Base-by-base conservation (phyloP, 2,113 vertebrate genomes). In the Thunnus thynnus region DNA sequence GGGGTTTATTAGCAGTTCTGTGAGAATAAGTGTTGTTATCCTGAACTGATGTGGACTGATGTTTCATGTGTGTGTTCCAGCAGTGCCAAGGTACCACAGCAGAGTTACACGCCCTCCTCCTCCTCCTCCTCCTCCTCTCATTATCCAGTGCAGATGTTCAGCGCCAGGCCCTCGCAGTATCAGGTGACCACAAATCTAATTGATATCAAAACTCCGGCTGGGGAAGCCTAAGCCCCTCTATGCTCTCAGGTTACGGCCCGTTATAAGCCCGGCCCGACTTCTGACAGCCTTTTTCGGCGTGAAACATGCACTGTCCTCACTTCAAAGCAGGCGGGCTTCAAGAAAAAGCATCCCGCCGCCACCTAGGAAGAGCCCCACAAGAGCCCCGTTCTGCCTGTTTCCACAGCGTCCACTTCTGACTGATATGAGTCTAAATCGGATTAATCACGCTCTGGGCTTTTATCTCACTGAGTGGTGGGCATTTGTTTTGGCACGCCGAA, bases 401-500 rank as follows among this genome's bases (percentile, higher is more conserved):
- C 72, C 57, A 47, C 17, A 30, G 58, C 48, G 47, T 44, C 9
- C 36, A 41, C 9, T 41, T 88, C 65, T 25, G 69, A 64, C 62
- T 57, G 46, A 51, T 75, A 77, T 74, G 16, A 82, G 70, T 27
- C 82, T 79, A 90, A 92, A 92, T 86, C 88, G 66, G 56, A 88
- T 88, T 85, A 94, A 95, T 93, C 91, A 88, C 79, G 87, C 80
- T 91, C 55, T 30, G 27, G 90, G 83, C 89, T 95, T 96, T 95
- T 92, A 96, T 95, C 94, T 94, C 82, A 84, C 62, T 77, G 61
- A 80, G 69, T 52, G 58, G 52, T 58, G 52, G 88, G 72, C 88
- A 81, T 95, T 96, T 94, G 83, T 94, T 93, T 95, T 94, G 93
- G 93, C 91, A 87, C 80, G 65, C 67, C 47, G 85, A 94, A 90